A percentile compares a stretch with the other conserved stretches of the same genome.
Evolutionary conservation across 2,888 invertebrate species (phyloP).

Genomic region (Syritta pipiens): DNA sequence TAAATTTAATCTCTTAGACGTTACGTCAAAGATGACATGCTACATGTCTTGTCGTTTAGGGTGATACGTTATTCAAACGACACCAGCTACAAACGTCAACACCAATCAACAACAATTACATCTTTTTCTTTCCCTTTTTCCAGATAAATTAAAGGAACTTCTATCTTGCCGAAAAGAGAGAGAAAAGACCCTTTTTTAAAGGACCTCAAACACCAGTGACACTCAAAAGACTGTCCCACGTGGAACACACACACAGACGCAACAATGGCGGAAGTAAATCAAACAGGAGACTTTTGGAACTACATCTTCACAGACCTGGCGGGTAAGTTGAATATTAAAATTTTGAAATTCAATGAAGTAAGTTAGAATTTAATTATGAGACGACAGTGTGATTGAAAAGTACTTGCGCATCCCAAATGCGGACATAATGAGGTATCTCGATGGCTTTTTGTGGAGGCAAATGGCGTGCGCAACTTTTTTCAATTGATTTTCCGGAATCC

Average conservation of each 20-base stretch:
- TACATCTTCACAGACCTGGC: conserved; percentile 84
- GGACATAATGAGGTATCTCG: conserved; percentile 36
- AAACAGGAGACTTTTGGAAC: conserved; percentile 83
- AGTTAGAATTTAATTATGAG: conserved; percentile 40
- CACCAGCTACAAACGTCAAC: too few species aligned
- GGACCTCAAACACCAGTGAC: too few species aligned
- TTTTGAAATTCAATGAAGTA: background rate
- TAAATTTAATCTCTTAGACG: conserved; percentile 31
- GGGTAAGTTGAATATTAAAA: conserved; percentile 79
- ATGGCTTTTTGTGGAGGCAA: background rate
- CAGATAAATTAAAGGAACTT: conserved; percentile 12
- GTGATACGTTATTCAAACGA: background rate
- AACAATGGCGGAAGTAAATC: conserved; percentile 83
- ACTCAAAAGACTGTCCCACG: conserved; percentile 34
- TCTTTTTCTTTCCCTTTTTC: conserved; percentile 18
- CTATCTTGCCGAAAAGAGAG: too few species aligned
- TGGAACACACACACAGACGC: conserved; percentile 66
- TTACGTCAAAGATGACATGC: conserved; percentile 33
- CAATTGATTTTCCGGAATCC: conserved; percentile 29
- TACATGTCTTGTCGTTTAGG: too few species aligned
- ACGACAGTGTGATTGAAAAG: conserved; percentile 3
- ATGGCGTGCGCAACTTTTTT: conserved; percentile 16
- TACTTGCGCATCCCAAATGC: conserved; percentile 1
- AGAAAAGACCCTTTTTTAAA: too few species aligned
- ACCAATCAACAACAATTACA: too few species aligned